Conservation (phyloP, 2,888 invertebrate species). For the Girardia tigrina region DNA sequence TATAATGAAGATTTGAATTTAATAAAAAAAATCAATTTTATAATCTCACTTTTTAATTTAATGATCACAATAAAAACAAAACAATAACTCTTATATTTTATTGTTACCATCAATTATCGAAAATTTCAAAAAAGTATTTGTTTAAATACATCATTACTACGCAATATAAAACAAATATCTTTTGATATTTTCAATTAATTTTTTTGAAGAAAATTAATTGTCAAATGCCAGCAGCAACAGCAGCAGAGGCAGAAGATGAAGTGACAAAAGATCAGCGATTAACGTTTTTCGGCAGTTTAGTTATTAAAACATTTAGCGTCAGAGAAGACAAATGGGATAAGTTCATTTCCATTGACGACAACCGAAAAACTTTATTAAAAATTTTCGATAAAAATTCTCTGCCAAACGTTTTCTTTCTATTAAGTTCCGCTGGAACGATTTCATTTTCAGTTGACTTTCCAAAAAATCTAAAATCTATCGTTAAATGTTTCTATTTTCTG, state of each 20-base stretch:
- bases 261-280: constrained; percentile 24
- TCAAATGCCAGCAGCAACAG: too few relatives aligned
- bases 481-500: neutral
- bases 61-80: too few relatives aligned
- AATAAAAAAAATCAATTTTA: too few relatives aligned
- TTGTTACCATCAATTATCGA: too few relatives aligned
- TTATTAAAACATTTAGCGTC: constrained; percentile 24
- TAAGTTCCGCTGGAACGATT: neutral
- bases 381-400: neutral
- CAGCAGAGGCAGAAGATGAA: constrained; percentile 27
- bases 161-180: too few relatives aligned
- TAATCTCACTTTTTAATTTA: too few relatives aligned
- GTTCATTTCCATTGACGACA: constrained; percentile 47
- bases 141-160: too few relatives aligned
- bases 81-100: too few relatives aligned
- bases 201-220: too few relatives aligned
- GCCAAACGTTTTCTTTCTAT: neutral
- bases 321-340: constrained; percentile 72
- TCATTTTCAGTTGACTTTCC: neutral
- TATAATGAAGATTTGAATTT: too few relatives aligned
- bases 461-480: neutral
- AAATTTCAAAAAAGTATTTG: too few relatives aligned
- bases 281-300: constrained; percentile 12
- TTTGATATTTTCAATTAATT: too few relatives aligned
- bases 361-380: neutral